These are phyloP conservation scores for Rostratula benghalensis DNA, from an alignment of 2,113 vertebrate species.

Conservation along the genomic window DNA sequence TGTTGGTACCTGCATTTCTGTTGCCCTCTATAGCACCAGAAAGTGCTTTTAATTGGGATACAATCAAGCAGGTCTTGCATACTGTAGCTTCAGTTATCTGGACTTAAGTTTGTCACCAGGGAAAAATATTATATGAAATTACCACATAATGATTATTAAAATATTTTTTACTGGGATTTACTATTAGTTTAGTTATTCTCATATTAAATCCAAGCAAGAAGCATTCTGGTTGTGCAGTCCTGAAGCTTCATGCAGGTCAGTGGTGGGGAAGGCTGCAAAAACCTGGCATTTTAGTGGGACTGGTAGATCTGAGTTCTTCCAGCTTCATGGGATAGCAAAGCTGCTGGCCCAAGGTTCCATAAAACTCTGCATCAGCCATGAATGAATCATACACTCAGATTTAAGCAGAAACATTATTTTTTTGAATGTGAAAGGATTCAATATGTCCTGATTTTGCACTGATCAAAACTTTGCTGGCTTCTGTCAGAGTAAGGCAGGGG, in stretches of 20 bases:
- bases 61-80: neutral
- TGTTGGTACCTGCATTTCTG: neutral
- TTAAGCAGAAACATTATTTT: neutral
- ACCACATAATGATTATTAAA: neutral
- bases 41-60: neutral
- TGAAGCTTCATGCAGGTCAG: neutral
- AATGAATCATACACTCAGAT: neutral
- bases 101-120: neutral
- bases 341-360: neutral
- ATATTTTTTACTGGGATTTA: neutral
- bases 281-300: neutral
- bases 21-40: neutral
- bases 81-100: neutral
- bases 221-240: neutral
- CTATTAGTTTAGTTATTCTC: neutral
- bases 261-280: neutral
- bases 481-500: slow-evolving; percentile 25
- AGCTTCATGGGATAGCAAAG: neutral
- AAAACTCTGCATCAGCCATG: neutral
- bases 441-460: neutral
- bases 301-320: neutral
- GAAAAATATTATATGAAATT: neutral
- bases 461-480: slow-evolving; percentile 34
- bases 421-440: slow-evolving; percentile 16
- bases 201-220: neutral